These are phyloP conservation scores for Oegoconia quadripuncta DNA, from an alignment of 2,888 invertebrate species.

Conservation along the genomic window DNA sequence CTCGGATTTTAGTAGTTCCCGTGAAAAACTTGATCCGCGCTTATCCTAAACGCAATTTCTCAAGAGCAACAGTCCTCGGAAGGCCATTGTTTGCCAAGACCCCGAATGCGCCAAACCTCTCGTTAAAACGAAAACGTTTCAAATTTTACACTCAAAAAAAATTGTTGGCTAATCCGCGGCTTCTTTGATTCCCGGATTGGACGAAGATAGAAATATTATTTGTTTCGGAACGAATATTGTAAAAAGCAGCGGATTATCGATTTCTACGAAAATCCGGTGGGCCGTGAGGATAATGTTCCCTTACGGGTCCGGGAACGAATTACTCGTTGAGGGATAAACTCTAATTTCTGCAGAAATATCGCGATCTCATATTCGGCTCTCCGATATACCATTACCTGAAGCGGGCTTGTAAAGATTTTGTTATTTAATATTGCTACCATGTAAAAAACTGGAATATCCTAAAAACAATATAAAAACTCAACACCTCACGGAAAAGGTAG, in stretches of 20 bases:
- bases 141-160: slow-evolving; percentile 63
- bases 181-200: slow-evolving; percentile 58
- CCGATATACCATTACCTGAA: slow-evolving; percentile 57
- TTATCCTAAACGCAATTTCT: slow-evolving; percentile 55
- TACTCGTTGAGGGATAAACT: slow-evolving; percentile 72
- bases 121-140: slow-evolving; percentile 66
- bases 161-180: slow-evolving; percentile 69
- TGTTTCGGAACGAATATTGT: slow-evolving; percentile 62
- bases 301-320: slow-evolving; percentile 66
- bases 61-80: slow-evolving; percentile 58
- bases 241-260: slow-evolving; percentile 71
- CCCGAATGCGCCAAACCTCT: slow-evolving; percentile 61
- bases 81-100: slow-evolving; percentile 59
- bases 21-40: slow-evolving; percentile 48
- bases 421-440: too few species aligned
- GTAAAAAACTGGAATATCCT: neutral
- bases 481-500: too few species aligned
- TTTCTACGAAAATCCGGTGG: slow-evolving; percentile 66
- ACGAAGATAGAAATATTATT: slow-evolving; percentile 51
- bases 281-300: slow-evolving; percentile 67
- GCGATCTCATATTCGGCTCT: slow-evolving; percentile 49
- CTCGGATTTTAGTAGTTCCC: slow-evolving; percentile 5
- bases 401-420: slow-evolving; percentile 23
- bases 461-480: too few species aligned
- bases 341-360: slow-evolving; percentile 61